Evolutionary conservation across 2,888 invertebrate genomes (phyloP).

Genomic region (Heliconius erato): DNA sequence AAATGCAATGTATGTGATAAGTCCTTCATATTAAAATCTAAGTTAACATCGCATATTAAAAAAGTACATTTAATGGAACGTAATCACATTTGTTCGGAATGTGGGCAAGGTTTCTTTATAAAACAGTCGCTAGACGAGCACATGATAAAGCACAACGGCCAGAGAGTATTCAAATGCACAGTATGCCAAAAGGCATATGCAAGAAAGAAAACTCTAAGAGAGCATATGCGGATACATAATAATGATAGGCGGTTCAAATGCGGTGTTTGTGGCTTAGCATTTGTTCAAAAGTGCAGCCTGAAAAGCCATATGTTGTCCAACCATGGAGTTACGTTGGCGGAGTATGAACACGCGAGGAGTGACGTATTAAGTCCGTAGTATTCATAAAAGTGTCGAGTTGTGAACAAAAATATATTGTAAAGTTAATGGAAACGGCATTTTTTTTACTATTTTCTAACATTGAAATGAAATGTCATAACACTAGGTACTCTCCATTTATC

Average conservation of each 20-base stretch:
- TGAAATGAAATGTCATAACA: no score
- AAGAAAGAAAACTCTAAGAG: constrained; percentile 74
- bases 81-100: constrained; percentile 75
- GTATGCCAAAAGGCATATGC: constrained; percentile 77
- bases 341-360: constrained; percentile 64
- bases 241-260: constrained; percentile 79
- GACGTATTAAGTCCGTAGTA: constrained; percentile 47
- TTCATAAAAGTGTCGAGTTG: not conserved
- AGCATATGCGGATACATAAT: constrained; percentile 80
- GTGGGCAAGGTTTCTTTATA: constrained; percentile 77
- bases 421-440: not conserved
- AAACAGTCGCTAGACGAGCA: constrained; percentile 77
- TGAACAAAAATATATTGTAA: not conserved
- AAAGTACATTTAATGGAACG: constrained; percentile 79
- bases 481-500: no score
- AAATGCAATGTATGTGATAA: constrained; percentile 80
- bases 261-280: constrained; percentile 70
- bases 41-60: constrained; percentile 76
- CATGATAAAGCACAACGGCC: constrained; percentile 78
- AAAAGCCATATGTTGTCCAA: constrained; percentile 79
- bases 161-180: constrained; percentile 72
- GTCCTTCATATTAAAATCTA: constrained; percentile 74
- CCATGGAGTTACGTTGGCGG: constrained; percentile 71
- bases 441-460: no score
- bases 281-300: constrained; percentile 75